Evolutionary conservation across 2,797 vertebrate species (phyloP).

Genomic region (Ceryle rudis): DNA sequence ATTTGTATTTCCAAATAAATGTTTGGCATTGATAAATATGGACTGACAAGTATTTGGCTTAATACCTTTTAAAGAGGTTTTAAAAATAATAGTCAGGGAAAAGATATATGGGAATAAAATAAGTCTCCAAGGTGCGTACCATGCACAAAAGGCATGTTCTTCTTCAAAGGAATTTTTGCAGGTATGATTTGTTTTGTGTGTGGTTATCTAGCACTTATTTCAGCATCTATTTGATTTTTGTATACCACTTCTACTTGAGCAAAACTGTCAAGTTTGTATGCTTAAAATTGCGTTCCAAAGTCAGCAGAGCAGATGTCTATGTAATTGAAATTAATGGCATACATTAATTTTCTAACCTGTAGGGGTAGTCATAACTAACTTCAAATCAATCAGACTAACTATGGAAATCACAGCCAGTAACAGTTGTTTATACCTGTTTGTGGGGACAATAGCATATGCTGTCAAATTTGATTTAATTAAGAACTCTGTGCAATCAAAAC

Average conservation of each 20-base stretch:
- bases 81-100: not conserved
- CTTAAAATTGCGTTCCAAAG: not conserved
- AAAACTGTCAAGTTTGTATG: not conserved
- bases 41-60: not conserved
- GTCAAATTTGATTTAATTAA: slow-evolving; percentile 45
- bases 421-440: slow-evolving; percentile 22
- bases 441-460: slow-evolving; percentile 45
- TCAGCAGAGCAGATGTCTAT: slow-evolving; percentile 2
- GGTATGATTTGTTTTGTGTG: not conserved
- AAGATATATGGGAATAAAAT: not conserved
- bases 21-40: not conserved
- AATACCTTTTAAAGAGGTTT: not conserved
- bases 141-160: not conserved
- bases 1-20: not conserved
- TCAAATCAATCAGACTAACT: not conserved
- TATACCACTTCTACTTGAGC: not conserved
- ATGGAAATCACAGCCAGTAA: slow-evolving; percentile 9
- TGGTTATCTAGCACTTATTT: not conserved
- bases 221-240: not conserved
- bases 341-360: slow-evolving; percentile 44
- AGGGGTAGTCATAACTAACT: slow-evolving; percentile 41
- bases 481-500: slow-evolving; percentile 18
- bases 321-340: slow-evolving; percentile 41
- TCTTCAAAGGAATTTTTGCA: not conserved
- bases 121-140: not conserved